Base-by-base conservation (phyloP, 2,113 vertebrate species). In the Amphilophus citrinellus region DNA sequence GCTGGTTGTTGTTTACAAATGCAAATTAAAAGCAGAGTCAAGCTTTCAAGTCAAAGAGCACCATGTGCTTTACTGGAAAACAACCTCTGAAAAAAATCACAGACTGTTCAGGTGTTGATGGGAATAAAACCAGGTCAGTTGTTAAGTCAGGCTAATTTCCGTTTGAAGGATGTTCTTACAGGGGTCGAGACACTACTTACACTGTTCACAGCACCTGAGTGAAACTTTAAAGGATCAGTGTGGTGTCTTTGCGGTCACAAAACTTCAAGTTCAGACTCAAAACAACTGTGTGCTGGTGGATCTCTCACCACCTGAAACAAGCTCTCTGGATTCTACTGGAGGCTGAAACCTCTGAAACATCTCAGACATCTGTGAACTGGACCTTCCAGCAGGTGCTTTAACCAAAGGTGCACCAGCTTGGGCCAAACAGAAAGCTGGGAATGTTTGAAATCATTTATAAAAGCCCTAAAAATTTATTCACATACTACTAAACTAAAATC, bases 211-310 rank as follows among this genome's bases (percentile, higher is more conserved):
- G 27, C 20, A n/a, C 3, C 17, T 13, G 10, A 0, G 27, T 8
- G 66, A 17, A 8, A 27, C 66, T 73, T 73, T 53, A 53, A 14
- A 53, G 44, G 66, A 53, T 53, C 66, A 73, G 10, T 73, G 10
- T 20, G 6, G 27, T n/a, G 66, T 53, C 44, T 53, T 73, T 53
- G 17, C 0, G 0, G 66, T 20, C 66, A 73, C 3, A 2, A 32
- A 73, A 10, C 44, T 44, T 32, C 66, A 53, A n/a, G 66, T 73
- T 73, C 44, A 53, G 0, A 8, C 27, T 73, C 44, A 73, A 20
- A 73, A 53, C 0, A 73, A 0, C 66, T 32, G 44, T 32, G 66
- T 32, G 66, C 13, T 0, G 66, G 44, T 32, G 0, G 7, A 73
- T 20, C 3, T 32, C 7, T 13, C 27, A 14, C 3, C 68, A 35